These are phyloP conservation scores for Agraylea sexmaculata DNA, from an alignment of 1,140 invertebrate genomes.

Conservation along the genomic window DNA sequence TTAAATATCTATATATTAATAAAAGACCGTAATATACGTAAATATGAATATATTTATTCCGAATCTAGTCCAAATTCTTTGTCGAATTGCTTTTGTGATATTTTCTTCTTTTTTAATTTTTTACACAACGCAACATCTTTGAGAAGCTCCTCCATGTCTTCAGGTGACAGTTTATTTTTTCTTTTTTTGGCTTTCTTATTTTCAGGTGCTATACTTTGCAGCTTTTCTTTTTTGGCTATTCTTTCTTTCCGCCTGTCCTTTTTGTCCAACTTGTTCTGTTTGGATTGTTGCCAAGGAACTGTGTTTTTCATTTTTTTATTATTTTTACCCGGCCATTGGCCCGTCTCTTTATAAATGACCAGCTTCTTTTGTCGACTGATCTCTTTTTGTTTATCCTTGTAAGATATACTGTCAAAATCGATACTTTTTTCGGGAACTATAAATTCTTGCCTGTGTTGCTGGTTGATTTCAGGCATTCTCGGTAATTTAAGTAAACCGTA, in stretches of 20 bases:
- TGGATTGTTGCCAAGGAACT: constrained; percentile 70
- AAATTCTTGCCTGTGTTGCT: constrained; percentile 54
- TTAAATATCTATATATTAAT: no score
- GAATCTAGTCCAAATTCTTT: constrained; percentile 40
- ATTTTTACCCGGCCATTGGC: constrained; percentile 61
- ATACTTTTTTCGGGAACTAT: constrained; percentile 43
- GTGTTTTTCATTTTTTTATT: constrained; percentile 50
- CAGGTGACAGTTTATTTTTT: constrained; percentile 47
- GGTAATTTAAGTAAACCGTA: constrained; percentile 87
- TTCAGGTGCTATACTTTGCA: constrained; percentile 31
- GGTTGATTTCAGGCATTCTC: constrained; percentile 88
- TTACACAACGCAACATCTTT: constrained; percentile 77
- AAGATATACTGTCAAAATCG: constrained; percentile 67
- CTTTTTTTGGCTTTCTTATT: constrained; percentile 36
- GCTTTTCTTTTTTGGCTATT: constrained; percentile 35
- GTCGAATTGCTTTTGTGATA: constrained; percentile 48
- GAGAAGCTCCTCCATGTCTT: constrained; percentile 73
- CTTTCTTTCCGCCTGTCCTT: constrained; percentile 46
- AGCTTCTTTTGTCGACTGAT: constrained; percentile 59
- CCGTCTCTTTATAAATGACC: constrained; percentile 57
- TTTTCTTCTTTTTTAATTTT: constrained; percentile 80
- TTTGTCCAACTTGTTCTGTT: constrained; percentile 59
- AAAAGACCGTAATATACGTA: no score
- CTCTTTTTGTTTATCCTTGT: constrained; percentile 73
- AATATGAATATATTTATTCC: constrained; percentile 11